Evolutionary conservation across 1,140 invertebrate genomes (phyloP).

Genomic region (Chymomyza costata): DNA sequence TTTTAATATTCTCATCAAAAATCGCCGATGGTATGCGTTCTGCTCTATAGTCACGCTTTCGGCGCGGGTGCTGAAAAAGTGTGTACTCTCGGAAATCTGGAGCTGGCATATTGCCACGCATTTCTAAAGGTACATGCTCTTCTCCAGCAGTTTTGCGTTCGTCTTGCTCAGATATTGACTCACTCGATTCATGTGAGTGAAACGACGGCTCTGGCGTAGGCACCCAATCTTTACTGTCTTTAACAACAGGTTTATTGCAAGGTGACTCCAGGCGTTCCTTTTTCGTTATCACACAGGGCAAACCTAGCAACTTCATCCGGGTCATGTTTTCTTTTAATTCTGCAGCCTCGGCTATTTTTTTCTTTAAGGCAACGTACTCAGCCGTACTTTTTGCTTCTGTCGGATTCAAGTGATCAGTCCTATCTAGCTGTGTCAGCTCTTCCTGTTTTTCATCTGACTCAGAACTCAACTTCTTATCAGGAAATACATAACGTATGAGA

Average conservation of each 20-base stretch:
- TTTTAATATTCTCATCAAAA: constrained; percentile 43
- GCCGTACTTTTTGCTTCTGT: constrained; percentile 46
- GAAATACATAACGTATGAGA: constrained; percentile 62
- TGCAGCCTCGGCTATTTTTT: constrained; percentile 35
- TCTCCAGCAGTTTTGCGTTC: neutral
- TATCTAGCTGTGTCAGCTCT: constrained; percentile 27
- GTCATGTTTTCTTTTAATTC: constrained; percentile 41
- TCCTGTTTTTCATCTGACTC: constrained; percentile 44
- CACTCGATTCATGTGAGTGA: neutral
- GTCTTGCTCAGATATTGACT: neutral
- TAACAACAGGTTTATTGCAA: constrained; percentile 42
- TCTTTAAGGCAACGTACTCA: constrained; percentile 47
- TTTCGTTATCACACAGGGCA: constrained; percentile 44
- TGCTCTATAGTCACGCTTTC: constrained; percentile 38
- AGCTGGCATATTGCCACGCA: constrained; percentile 64
- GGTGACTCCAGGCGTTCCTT: constrained; percentile 29
- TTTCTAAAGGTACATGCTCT: constrained; percentile 4
- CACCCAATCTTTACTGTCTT: constrained; percentile 56
- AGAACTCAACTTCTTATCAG: constrained; percentile 39
- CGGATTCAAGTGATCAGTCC: too few species aligned
- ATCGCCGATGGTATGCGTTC: constrained; percentile 50
- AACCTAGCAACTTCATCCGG: constrained; percentile 53
- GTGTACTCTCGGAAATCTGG: constrained; percentile 55
- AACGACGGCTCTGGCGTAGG: constrained; percentile 30
- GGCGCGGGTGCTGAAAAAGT: constrained; percentile 45